Percentiles rank a stretch among this genome's conserved stretches.
Evolutionary conservation across 2,888 invertebrate genomes (phyloP).

Genomic region (Tachystola acroxantha): DNA sequence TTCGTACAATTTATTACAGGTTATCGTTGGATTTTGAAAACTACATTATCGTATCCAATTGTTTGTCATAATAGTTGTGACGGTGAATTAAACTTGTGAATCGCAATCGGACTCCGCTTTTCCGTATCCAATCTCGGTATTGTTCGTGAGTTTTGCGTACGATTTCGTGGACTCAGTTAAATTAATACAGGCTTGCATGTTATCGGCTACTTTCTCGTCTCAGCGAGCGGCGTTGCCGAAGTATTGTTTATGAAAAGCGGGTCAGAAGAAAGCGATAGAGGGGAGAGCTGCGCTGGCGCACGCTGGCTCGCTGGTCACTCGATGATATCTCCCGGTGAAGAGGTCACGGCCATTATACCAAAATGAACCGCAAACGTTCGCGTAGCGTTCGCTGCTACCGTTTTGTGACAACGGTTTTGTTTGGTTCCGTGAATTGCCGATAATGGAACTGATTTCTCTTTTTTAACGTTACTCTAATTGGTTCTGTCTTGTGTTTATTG

Average conservation of each 20-base stretch:
- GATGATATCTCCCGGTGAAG: constrained; percentile 64
- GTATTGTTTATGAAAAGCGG: constrained; percentile 77
- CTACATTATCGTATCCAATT: constrained; percentile 14
- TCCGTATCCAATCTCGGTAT: constrained; percentile 33
- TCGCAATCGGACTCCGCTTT: constrained; percentile 31
- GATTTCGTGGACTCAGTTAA: constrained; percentile 32
- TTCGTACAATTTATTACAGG: constrained; percentile 22
- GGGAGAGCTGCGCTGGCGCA: constrained; percentile 34
- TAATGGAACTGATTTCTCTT: constrained; percentile 62
- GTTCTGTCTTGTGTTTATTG: constrained; percentile 34
- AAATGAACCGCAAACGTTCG: constrained; percentile 41
- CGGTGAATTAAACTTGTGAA: constrained; percentile 29
- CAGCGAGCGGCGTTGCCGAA: constrained; percentile 46
- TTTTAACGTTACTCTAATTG: constrained; percentile 51
- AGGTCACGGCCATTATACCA: constrained; percentile 68
- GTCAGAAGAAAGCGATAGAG: constrained; percentile 74
- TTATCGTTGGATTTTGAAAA: constrained; percentile 21
- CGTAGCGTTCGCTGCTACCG: constrained; percentile 35
- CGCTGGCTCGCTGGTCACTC: constrained; percentile 53
- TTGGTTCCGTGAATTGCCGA: constrained; percentile 39
- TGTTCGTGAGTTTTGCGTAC: constrained; percentile 20
- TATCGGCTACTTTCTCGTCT: constrained; percentile 69
- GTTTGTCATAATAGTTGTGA: constrained; percentile 31
- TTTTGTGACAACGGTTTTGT: constrained; percentile 52
- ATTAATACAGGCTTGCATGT: constrained; percentile 46